Base-by-base conservation (phyloP, 2,888 invertebrate genomes). In the Rosalia funebris region DNA sequence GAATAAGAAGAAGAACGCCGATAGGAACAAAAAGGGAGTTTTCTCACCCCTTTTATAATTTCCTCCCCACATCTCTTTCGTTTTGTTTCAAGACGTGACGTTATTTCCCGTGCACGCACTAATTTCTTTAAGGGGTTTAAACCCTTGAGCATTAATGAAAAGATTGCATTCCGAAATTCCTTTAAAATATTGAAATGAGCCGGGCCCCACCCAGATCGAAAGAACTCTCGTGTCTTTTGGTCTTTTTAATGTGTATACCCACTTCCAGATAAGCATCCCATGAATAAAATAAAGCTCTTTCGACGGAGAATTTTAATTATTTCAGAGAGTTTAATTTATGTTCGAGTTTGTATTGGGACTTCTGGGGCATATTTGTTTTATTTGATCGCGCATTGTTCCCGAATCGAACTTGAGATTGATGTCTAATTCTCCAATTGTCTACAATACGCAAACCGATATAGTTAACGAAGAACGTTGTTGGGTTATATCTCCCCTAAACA, bases 11-110 rank as follows among this genome's bases (percentile, higher is more conserved):
- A 76, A 73, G 72, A 71, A 66, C 62, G 63, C 70, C 62, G 63
- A 63, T 60, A 71, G 69, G 67, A 72, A 75, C 74, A 74, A 71
- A 76, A 75, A 74, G 74, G 70, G 71, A 57, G 56, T 66, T 66
- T 66, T 59, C 55, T 69, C 67, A 71, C 72, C 69, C 71, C 70
- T 71, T 71, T 72, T 71, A 68, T 69, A 70, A 70, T 65, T 68
- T 66, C 69, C 69, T 57, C 57, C 60, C 63, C 73, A 73, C 78
- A 76, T 79, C 78, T 75, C 76, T 75, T 79, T 79, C 79, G 76
- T 78, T 79, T 79, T 79, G 77, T 79, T 79, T 78, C 65, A 72
- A 70, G 74, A 76, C 77, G 75, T 77, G 75, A 76, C 76, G 74
- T 71, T 68, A 64, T 75, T 75, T 74, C 72, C 75, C 75, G 74